Percentiles rank a stretch among this genome's conserved stretches.
Evolutionary conservation across 2,888 invertebrate species (phyloP).

Genomic region (Theodoxus fluviatilis): DNA sequence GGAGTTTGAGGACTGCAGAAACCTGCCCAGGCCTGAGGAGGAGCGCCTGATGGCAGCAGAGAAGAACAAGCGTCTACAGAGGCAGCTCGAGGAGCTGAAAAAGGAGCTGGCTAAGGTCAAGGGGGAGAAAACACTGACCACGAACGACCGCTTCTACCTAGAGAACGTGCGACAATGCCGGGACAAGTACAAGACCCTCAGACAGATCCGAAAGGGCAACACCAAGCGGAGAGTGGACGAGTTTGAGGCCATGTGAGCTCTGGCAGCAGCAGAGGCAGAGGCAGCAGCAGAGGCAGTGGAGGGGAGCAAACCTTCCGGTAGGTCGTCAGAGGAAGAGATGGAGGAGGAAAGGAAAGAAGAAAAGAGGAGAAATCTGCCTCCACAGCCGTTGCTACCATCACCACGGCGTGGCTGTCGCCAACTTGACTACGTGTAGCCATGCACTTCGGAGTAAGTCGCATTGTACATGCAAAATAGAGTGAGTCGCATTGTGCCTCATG

Average conservation of each 20-base stretch:
- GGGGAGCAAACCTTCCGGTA: too few relatives aligned
- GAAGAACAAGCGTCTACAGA: conserved; percentile 92
- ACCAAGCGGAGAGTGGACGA: conserved; percentile 99
- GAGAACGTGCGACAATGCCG: conserved; percentile 89
- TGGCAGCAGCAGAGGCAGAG: too few relatives aligned
- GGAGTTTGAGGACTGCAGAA: conserved; percentile 72
- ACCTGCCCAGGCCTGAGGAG: conserved; percentile 88
- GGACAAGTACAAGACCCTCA: conserved; percentile 99
- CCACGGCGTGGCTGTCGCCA: too few relatives aligned
- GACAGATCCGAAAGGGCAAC: conserved; percentile 99
- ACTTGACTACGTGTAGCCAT: too few relatives aligned
- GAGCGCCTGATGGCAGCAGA: conserved; percentile 92
- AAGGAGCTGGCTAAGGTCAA: conserved; percentile 93
- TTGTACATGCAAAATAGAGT: too few relatives aligned
- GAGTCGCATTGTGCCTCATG: too few relatives aligned
- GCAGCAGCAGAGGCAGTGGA: too few relatives aligned
- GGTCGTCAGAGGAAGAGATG: too few relatives aligned
- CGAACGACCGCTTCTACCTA: conserved; percentile 73
- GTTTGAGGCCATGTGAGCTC: conserved; percentile 80
- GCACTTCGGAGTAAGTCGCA: too few relatives aligned
- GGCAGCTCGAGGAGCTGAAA: conserved; percentile 92
- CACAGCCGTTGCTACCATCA: too few relatives aligned
- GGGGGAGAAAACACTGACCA: conserved; percentile 71
- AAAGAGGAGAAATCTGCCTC: too few relatives aligned
- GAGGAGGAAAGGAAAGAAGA: too few relatives aligned